Base-by-base conservation (phyloP, 2,113 vertebrate genomes). In the Lamprotornis superbus region DNA sequence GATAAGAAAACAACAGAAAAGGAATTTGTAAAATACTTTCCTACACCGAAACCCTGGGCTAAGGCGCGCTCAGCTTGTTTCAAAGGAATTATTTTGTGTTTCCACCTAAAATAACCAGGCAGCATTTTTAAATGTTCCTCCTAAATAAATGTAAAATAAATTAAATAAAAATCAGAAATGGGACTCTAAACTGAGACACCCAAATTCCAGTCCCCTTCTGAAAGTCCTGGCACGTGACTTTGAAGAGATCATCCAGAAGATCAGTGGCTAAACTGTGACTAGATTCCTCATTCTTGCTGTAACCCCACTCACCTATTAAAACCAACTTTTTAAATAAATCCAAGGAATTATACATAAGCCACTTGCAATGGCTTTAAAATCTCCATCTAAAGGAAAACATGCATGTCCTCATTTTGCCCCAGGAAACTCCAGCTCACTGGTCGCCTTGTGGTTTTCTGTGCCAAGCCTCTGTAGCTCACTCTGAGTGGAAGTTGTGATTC, bases 361-460 rank as follows among this genome's bases (percentile, higher is more conserved):
- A 92, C 57, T 90, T 92, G 79, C 42, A 90, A 75, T 35, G 23
- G 76, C 79, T 90, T 94, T 90, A 71, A 93, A 96, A 81, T 71
- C 85, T 90, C 52, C 15, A 35, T 40, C 44, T 0, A 3, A 83
- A 90, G 18, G 28, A 93, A 96, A 95, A 64, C 42, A 83, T 20
- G 16, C 64, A 18, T 56, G 90, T 86, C 93, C 92, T 93, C 53
- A 65, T 81, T 93, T 94, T 93, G 90, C 86, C 90, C 69, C 83
- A 55, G 2, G 69, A 53, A 59, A 31, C 1, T 3, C 17, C 4
- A 0, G 55, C 64, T 93, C 55, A 14, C 31, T 71, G 60, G 31
- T 78, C 28, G 53, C 47, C 31, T 74, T 47, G 35, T 0, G 4
- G 55, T 35, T 93, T 76, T 56, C 75, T 52, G 53, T 53, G 33